Percentiles rank a stretch among this genome's conserved stretches.
Conservation (phyloP, 2,888 invertebrate species). For the Mesorhabditis belari region DNA sequence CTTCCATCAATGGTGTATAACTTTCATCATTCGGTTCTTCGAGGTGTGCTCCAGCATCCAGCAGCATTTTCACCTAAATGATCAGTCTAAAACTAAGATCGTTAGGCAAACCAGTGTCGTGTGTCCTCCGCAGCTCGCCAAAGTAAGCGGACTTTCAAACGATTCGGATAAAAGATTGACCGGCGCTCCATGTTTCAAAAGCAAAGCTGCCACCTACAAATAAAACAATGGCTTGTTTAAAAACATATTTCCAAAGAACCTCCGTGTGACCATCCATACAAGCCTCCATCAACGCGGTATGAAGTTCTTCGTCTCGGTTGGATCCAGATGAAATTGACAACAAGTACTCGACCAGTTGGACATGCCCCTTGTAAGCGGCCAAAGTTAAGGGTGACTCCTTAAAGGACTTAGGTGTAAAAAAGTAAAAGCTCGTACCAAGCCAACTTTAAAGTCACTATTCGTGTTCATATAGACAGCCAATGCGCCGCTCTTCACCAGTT, state of each 20-base stretch:
- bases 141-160: conserved; percentile 93
- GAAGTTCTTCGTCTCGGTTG: conserved; percentile 70
- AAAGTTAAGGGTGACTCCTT: conserved; percentile 89
- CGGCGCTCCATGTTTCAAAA: conserved; percentile 93
- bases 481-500: conserved; percentile 21
- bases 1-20: conserved; percentile 98
- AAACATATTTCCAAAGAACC: conserved; percentile 60
- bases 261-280: conserved; percentile 99
- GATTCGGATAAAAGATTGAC: conserved; percentile 99
- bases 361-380: conserved; percentile 88
- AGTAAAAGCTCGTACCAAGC: conserved; percentile 54
- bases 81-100: neutral
- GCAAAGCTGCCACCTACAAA: conserved; percentile 57
- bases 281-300: conserved; percentile 97
- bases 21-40: conserved; percentile 89
- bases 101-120: conserved; percentile 74
- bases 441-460: conserved; percentile 56
- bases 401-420: neutral
- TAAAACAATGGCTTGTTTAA: neutral
- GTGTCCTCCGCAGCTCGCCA: conserved; percentile 97
- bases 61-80: conserved; percentile 66
- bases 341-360: conserved; percentile 92
- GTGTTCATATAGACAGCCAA: conserved; percentile 64
- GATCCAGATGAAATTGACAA: conserved; percentile 55
- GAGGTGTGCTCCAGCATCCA: conserved; percentile 93